Evolutionary conservation across 2,113 vertebrate genomes (phyloP).

Genomic region (Stomatorhinus ivindoensis): DNA sequence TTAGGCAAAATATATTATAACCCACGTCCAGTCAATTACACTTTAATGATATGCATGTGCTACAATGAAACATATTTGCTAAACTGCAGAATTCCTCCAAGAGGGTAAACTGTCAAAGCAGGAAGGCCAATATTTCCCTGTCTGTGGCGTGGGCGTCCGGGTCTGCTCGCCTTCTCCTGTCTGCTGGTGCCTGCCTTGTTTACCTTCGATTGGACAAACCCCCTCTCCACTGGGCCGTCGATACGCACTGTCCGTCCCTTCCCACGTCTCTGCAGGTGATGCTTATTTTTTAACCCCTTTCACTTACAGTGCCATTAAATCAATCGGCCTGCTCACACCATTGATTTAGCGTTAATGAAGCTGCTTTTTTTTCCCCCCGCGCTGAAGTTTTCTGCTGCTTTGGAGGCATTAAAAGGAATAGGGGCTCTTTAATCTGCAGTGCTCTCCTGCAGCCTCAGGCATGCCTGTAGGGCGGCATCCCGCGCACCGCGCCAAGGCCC

Average conservation of each 20-base stretch:
- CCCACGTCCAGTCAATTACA: background rate
- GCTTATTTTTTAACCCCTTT: constrained; percentile 49
- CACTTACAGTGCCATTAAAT: constrained; percentile 50
- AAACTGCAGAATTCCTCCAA: background rate
- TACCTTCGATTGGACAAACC: background rate
- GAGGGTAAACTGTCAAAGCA: background rate
- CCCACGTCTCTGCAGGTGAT: constrained; percentile 32
- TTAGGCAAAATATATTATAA: background rate
- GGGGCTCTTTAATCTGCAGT: constrained; percentile 81
- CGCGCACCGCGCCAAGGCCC: constrained; percentile 59
- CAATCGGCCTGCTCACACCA: constrained; percentile 44
- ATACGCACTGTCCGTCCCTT: constrained; percentile 24
- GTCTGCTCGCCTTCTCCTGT: background rate
- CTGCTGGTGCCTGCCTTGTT: background rate
- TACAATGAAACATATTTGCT: background rate
- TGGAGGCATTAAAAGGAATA: constrained; percentile 87
- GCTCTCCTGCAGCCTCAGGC: constrained; percentile 79
- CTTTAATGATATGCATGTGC: background rate
- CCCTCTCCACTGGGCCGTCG: constrained; percentile 34
- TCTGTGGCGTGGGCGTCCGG: background rate
- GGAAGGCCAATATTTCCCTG: background rate
- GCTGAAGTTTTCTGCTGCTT: constrained; percentile 35
- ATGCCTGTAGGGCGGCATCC: constrained; percentile 76
- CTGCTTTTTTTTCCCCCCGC: constrained; percentile 21
- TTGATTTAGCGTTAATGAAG: constrained; percentile 52